Conservation (phyloP, 2,888 invertebrate species). For the Andrena camellia region DNA sequence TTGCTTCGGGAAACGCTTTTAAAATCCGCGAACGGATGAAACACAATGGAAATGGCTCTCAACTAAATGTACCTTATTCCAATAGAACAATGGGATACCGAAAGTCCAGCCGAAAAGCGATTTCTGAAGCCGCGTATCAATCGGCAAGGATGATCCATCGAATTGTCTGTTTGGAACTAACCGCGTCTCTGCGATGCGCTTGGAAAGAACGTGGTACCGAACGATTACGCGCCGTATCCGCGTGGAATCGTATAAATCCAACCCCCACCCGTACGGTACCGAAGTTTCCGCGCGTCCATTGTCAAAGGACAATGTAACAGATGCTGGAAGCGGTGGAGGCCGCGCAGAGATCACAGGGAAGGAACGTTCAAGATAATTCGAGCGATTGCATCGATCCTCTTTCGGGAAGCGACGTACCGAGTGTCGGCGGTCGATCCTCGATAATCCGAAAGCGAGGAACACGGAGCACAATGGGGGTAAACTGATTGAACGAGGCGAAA, state of each 20-base stretch:
- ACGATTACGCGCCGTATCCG: conserved; percentile 9
- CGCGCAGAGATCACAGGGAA: conserved; percentile 38
- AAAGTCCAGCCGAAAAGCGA: too few relatives aligned
- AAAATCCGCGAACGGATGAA: too few relatives aligned
- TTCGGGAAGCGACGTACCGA: conserved; percentile 9
- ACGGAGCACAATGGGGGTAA: conserved; percentile 49
- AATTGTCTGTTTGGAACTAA: background rate
- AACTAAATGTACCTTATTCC: too few relatives aligned
- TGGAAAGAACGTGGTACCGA: background rate
- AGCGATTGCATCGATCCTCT: conserved; percentile 49
- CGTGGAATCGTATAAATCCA: conserved; percentile 16
- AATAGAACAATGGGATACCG: too few relatives aligned
- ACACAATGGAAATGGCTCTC: too few relatives aligned
- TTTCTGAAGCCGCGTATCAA: too few relatives aligned
- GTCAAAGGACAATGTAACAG: conserved; percentile 38
- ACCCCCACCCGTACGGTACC: background rate
- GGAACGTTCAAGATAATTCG: conserved; percentile 55
- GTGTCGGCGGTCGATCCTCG: conserved; percentile 43
- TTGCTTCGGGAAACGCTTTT: too few relatives aligned
- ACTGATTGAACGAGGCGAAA: conserved; percentile 59
- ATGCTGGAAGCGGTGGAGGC: conserved; percentile 1
- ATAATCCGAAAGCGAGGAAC: conserved; percentile 58
- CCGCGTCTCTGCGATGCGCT: too few relatives aligned
- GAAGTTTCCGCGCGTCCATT: conserved; percentile 32
- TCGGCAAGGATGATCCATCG: background rate